Evolutionary conservation across 2,797 vertebrate species (phyloP), one percentile per base, ranked within the genome.

Genomic region (Heliangelus exortis): DNA sequence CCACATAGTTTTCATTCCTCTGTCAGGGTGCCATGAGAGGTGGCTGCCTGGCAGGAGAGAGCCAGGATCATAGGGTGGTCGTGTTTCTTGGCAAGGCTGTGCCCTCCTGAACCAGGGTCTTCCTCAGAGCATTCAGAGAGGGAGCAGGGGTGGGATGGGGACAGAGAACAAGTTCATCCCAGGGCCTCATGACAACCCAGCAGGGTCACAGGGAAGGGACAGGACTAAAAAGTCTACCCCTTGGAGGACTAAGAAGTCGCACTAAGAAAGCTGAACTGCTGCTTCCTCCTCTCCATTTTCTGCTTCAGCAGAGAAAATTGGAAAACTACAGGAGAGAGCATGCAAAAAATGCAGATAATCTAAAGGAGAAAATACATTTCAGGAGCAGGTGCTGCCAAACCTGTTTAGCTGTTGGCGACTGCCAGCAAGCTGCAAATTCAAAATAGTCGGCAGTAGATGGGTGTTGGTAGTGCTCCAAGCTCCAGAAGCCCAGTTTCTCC

Each of bases 291-390:
- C 74, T 77, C 50, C 34, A 29, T 82, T 87, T 90, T 94, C 67
- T 74, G 19, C 33, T 90, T 83, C 72, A 78, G 65, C 20, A 69
- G 87, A 95, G 50, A 57, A 95, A 89, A 85, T 21, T 89, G 22
- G 65, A 81, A 85, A 92, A 21, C 59, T 78, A 53, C 36, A 78
- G 41, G 67, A 79, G 50, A 89, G 39, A 61, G 25, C 68, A 69
- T 58, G 28, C 39, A 75, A 93, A 95, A 85, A 71, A 54, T 45
- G 58, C 76, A 84, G 62, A 69, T 2, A 67, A 18, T 68, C 59
- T 81, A 73, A 78, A 95, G 85, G 31, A 90, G 73, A 93, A 95
- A 92, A 89, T 57, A 81, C 25, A 87, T 84, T 91, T 81, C 69
- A 89, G 76, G 23, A 94, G 76, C 43, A 75, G 72, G 15, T 55